Conservation (phyloP, 2,888 invertebrate species). For the Harpalus rubripes region DNA sequence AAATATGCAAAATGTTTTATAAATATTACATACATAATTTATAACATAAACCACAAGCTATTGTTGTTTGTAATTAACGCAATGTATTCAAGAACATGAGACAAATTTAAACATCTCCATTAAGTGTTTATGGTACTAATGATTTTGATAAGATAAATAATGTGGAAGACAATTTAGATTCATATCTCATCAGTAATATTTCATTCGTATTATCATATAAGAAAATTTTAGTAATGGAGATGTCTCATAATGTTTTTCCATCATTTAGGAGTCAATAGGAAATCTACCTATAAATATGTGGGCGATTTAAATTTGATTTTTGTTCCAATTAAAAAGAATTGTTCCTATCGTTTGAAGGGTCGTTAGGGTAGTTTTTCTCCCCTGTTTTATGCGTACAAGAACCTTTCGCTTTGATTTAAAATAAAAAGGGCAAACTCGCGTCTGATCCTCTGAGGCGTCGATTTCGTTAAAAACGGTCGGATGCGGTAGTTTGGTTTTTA, state of each 20-base stretch:
- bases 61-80: background rate
- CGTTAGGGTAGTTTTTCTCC: conserved; percentile 47
- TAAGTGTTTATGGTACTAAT: conserved; percentile 19
- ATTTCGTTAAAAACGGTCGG: conserved; percentile 58
- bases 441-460: conserved; percentile 53
- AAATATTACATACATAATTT: background rate
- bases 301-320: conserved; percentile 48
- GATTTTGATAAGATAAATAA: conserved; percentile 16
- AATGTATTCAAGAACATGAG: conserved; percentile 20
- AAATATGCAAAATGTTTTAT: background rate
- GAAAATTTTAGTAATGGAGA: background rate
- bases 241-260: background rate
- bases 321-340: background rate
- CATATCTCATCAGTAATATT: conserved; percentile 9
- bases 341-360: conserved; percentile 10
- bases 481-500: conserved; percentile 58
- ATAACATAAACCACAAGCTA: background rate
- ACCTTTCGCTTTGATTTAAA: conserved; percentile 65
- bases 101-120: conserved; percentile 31
- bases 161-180: conserved; percentile 30
- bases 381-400: conserved; percentile 55
- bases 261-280: background rate
- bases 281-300: background rate
- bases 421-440: conserved; percentile 54
- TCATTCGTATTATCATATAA: background rate